These are phyloP conservation scores for Halcyon senegalensis DNA, from an alignment of 2,113 vertebrate species.

Conservation along the genomic window DNA sequence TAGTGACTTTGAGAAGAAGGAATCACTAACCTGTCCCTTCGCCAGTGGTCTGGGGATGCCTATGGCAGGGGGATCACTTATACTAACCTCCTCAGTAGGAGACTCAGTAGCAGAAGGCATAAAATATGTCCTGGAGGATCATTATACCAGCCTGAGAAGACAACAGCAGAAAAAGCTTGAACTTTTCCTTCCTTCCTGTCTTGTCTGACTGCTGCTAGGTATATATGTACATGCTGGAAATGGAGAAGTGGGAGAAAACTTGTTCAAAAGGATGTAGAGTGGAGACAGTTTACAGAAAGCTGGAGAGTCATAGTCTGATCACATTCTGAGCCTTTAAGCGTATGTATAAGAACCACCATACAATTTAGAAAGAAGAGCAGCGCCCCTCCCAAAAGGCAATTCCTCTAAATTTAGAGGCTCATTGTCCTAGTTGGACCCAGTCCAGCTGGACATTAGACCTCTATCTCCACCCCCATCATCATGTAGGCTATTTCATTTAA, in stretches of 20 bases:
- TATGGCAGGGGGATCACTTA: neutral
- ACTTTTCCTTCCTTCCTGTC: neutral
- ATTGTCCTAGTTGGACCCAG: neutral
- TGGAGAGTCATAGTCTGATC: neutral
- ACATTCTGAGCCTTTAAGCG: neutral
- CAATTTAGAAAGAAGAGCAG: neutral
- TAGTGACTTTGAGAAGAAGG: neutral
- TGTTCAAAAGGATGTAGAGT: neutral
- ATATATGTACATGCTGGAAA: neutral
- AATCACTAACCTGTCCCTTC: neutral
- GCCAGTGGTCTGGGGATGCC: neutral
- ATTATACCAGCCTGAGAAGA: neutral
- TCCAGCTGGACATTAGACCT: neutral
- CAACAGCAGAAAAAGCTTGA: neutral
- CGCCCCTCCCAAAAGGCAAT: neutral
- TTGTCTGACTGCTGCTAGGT: neutral
- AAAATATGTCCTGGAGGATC: neutral
- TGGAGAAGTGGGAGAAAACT: neutral
- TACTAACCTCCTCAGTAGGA: neutral
- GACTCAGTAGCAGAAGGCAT: neutral
- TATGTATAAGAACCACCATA: neutral
- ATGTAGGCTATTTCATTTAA: neutral
- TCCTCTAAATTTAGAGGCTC: neutral
- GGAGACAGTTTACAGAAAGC: neutral
- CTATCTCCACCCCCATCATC: neutral